Percentiles rank a stretch among this genome's conserved stretches.
Conservation (phyloP, 2,888 invertebrate genomes). For the Pyrocoelia pectoralis region DNA sequence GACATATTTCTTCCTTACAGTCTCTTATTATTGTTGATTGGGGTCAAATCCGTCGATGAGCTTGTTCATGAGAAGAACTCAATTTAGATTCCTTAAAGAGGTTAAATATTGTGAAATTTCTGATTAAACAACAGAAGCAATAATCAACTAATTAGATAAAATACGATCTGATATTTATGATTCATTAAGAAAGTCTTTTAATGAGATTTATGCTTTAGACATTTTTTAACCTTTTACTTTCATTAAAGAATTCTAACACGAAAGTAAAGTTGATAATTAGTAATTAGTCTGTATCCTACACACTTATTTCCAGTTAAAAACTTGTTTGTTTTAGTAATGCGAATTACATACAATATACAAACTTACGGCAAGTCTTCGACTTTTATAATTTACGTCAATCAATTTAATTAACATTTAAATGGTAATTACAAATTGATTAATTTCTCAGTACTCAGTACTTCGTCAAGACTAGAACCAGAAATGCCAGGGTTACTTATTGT, state of each 20-base stretch:
- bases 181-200: not conserved
- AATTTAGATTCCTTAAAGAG: not conserved
- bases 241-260: slow-evolving; percentile 37
- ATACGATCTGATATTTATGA: not conserved
- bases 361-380: not conserved
- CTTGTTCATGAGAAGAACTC: too few relatives aligned
- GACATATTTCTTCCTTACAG: too few relatives aligned
- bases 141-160: not conserved
- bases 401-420: slow-evolving; percentile 16
- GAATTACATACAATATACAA: slow-evolving; percentile 21
- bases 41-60: too few relatives aligned
- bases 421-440: not conserved
- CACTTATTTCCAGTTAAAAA: slow-evolving; percentile 32
- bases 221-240: slow-evolving; percentile 33
- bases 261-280: slow-evolving; percentile 36
- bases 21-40: too few relatives aligned
- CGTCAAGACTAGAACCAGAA: not conserved
- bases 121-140: not conserved
- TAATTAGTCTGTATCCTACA: slow-evolving; percentile 35
- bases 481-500: too few relatives aligned
- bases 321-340: slow-evolving; percentile 37
- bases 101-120: not conserved
- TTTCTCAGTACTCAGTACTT: not conserved
- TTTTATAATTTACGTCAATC: slow-evolving; percentile 21
- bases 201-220: not conserved